Evolutionary conservation across 2,113 vertebrate genomes (phyloP).

Genomic region (Chloropsis hardwickii): DNA sequence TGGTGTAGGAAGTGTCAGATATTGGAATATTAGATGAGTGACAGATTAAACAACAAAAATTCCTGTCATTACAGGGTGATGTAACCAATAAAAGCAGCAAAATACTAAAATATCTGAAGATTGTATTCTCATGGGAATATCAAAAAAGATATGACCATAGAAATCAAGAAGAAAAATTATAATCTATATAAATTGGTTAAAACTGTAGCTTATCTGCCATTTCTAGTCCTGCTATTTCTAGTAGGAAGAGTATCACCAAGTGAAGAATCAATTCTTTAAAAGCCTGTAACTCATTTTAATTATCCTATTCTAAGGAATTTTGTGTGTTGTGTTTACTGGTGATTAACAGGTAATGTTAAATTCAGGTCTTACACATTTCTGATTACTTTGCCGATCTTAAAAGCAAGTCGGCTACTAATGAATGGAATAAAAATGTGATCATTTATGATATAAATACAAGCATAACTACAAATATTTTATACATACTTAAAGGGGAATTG

Average conservation of each 20-base stretch:
- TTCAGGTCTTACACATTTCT: not conserved
- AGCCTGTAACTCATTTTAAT: not conserved
- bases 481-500: not conserved
- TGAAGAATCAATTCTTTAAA: not conserved
- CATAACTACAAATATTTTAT: not conserved
- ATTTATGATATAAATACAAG: not conserved
- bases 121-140: not conserved
- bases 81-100: not conserved
- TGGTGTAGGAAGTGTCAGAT: not conserved
- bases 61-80: not conserved
- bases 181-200: not conserved
- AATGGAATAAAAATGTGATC: not conserved
- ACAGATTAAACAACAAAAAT: not conserved
- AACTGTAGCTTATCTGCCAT: not conserved
- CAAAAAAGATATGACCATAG: not conserved
- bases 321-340: not conserved
- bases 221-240: not conserved
- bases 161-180: not conserved
- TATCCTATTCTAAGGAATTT: not conserved
- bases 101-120: not conserved
- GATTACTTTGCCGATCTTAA: not conserved
- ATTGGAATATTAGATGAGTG: not conserved
- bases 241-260: not conserved
- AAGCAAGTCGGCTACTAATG: not conserved
- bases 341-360: not conserved